Percentiles rank a stretch among this genome's conserved stretches.
Evolutionary conservation across 2,797 vertebrate genomes (phyloP).

Genomic region (Austrolebias charrua): DNA sequence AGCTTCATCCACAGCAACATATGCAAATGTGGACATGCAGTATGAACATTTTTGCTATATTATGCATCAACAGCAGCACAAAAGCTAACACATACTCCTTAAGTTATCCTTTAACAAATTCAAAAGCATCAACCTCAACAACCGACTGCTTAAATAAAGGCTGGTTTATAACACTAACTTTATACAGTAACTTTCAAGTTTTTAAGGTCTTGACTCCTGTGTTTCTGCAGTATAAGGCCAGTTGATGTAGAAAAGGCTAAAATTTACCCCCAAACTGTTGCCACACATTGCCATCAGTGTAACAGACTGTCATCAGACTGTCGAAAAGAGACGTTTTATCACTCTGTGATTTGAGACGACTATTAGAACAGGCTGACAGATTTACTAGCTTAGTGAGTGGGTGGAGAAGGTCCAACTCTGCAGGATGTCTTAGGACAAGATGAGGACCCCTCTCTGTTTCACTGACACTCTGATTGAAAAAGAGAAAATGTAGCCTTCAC

Average conservation of each 20-base stretch:
- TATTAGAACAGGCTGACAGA: slow-evolving; percentile 62
- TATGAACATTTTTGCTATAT: neutral
- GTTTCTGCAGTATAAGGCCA: neutral
- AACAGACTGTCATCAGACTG: slow-evolving; percentile 11
- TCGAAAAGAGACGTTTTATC: slow-evolving; percentile 20
- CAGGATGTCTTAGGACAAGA: slow-evolving; percentile 33
- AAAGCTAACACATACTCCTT: too few species aligned
- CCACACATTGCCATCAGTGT: slow-evolving; percentile 27
- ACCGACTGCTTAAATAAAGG: too few species aligned
- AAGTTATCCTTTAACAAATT: too few species aligned
- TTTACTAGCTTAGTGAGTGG: slow-evolving; percentile 64
- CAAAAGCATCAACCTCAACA: too few species aligned
- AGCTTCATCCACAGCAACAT: too few species aligned
- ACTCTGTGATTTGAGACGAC: slow-evolving; percentile 43
- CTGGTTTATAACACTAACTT: too few species aligned
- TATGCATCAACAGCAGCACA: neutral
- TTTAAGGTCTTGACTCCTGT: neutral
- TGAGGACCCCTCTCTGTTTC: slow-evolving; percentile 26
- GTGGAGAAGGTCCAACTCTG: slow-evolving; percentile 48
- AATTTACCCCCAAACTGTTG: neutral
- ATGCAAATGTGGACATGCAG: neutral
- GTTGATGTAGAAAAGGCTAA: too few species aligned
- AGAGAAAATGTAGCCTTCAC: slow-evolving; percentile 32
- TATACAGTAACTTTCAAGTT: neutral
- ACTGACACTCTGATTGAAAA: slow-evolving; percentile 37